Percentiles rank a stretch among this genome's conserved stretches.
phyloP scores from a whole-genome alignment of 2,113 vertebrate species.

The Heterocephalus glaber region DNA sequence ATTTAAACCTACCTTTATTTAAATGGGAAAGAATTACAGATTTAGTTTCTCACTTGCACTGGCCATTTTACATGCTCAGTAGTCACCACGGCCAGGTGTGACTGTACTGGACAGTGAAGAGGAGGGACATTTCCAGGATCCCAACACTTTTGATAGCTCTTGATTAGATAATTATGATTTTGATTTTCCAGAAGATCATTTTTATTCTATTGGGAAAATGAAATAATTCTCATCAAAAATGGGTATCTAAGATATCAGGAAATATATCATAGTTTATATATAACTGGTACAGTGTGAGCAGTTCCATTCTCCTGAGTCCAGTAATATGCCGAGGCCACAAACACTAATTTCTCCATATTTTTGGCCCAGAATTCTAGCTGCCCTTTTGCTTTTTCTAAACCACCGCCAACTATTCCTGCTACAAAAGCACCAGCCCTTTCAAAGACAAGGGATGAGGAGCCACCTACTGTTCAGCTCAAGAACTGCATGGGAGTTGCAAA shows the following conservation, averaged over 20 bases:
- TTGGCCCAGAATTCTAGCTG: not conserved
- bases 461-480: constrained; percentile 44
- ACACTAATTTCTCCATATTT: not conserved
- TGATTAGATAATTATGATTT: constrained; percentile 38
- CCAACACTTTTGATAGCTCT: not conserved
- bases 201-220: constrained; percentile 36
- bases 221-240: constrained; percentile 41
- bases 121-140: not conserved
- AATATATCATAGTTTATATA: not conserved
- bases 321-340: not conserved
- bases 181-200: constrained; percentile 45
- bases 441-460: not conserved
- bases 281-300: not conserved
- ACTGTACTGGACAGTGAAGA: not conserved
- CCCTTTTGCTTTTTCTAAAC: constrained; percentile 28
- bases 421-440: not conserved
- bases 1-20: not conserved
- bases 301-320: not conserved
- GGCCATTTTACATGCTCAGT: not conserved
- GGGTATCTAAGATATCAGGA: not conserved
- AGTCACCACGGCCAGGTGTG: not conserved
- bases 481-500: constrained; percentile 46
- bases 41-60: not conserved
- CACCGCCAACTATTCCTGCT: not conserved
- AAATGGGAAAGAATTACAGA: not conserved